Evolutionary conservation across 2,797 vertebrate species (phyloP).

Genomic region (Uromys caudimaculatus): DNA sequence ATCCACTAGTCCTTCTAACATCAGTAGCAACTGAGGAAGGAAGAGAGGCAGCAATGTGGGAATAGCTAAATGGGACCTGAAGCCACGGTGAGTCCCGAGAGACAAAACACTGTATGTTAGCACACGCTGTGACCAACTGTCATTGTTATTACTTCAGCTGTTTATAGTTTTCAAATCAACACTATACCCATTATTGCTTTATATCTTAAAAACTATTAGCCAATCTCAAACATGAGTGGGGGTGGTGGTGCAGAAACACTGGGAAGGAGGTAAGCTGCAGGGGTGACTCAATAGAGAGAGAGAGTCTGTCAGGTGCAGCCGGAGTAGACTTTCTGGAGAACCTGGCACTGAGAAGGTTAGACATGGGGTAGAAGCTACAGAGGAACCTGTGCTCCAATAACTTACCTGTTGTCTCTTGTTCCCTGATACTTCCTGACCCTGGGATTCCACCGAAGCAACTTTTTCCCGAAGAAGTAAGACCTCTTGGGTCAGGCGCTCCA

Average conservation of each 20-base stretch:
- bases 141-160: neutral
- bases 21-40: constrained; percentile 86
- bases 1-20: constrained; percentile 92
- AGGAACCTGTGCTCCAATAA: neutral
- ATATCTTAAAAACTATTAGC: neutral
- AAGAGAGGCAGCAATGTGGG: neutral
- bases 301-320: neutral
- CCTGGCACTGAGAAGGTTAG: neutral
- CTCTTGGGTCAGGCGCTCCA: constrained; percentile 92
- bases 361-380: accelerated
- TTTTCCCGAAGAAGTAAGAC: constrained; percentile 92
- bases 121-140: neutral
- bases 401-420: constrained; percentile 90
- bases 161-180: neutral
- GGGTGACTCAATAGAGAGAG: neutral
- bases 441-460: constrained; percentile 84
- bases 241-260: neutral
- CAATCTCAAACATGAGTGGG: neutral
- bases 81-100: neutral
- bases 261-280: neutral
- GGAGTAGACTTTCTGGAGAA: neutral
- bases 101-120: neutral
- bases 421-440: constrained; percentile 82
- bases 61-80: neutral
- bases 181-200: neutral